Percentiles rank a stretch among this genome's conserved stretches.
phyloP scores from a whole-genome alignment of 2,888 invertebrate species.

The Macrosiphum euphorbiae region DNA sequence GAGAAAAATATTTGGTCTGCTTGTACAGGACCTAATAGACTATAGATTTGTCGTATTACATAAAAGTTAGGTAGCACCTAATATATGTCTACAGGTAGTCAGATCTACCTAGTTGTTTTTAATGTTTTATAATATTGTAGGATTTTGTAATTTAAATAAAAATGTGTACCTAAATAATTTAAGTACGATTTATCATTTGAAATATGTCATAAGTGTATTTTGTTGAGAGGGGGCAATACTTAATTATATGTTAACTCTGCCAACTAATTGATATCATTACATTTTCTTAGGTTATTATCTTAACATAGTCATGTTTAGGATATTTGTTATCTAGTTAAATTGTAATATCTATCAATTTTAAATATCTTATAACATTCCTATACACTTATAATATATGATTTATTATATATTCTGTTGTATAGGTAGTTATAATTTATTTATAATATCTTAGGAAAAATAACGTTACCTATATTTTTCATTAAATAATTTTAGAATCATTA shows the following conservation, averaged over 20 bases:
- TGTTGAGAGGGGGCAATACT: not conserved
- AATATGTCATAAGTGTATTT: slow-evolving; percentile 10
- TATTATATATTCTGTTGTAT: not conserved
- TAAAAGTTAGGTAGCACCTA: not conserved
- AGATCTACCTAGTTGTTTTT: not conserved
- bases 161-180: not conserved
- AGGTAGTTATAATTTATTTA: not conserved
- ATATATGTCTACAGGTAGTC: not conserved
- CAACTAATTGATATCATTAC: slow-evolving; percentile 18
- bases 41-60: not conserved
- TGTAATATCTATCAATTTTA: not conserved
- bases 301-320: not conserved
- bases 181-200: not conserved
- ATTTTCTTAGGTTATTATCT: slow-evolving; percentile 7
- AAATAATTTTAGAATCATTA: not conserved
- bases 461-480: not conserved
- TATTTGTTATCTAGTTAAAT: slow-evolving; percentile 44
- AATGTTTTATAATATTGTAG: not conserved
- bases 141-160: not conserved
- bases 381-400: not conserved
- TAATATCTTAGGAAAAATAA: not conserved
- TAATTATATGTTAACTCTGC: not conserved
- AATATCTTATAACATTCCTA: slow-evolving; percentile 44
- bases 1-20: not conserved
- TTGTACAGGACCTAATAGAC: not conserved